phyloP scores from a whole-genome alignment of 1,140 invertebrate species.

The Pachypeltis micranthus region DNA sequence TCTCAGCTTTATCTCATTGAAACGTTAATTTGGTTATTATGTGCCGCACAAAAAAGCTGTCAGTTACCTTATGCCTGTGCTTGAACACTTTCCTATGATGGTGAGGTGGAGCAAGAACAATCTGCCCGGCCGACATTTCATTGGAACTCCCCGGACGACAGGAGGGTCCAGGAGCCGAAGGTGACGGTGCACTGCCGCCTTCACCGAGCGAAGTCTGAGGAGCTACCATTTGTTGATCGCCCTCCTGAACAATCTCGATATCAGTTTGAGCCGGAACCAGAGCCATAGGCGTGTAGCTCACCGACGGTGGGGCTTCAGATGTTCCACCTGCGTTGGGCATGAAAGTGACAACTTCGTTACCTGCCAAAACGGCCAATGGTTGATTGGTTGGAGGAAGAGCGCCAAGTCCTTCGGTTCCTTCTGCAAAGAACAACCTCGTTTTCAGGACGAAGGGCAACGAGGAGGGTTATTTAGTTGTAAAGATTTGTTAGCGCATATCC shows the following conservation, averaged over 20 bases:
- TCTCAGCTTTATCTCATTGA: no score
- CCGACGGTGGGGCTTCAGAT: slow-evolving; percentile 30
- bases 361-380: slow-evolving; percentile 39
- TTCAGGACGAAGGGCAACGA: no score
- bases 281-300: slow-evolving; percentile 14
- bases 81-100: slow-evolving; percentile 2
- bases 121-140: no score
- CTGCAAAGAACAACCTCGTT: slow-evolving; percentile 11
- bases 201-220: background rate
- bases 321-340: slow-evolving; percentile 18
- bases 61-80: background rate
- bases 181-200: background rate
- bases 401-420: slow-evolving; percentile 6
- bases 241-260: background rate
- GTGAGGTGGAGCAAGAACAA: background rate
- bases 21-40: no score
- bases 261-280: background rate
- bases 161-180: background rate
- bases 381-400: slow-evolving; percentile 37
- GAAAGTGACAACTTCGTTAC: slow-evolving; percentile 40
- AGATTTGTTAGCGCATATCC: background rate
- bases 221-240: background rate
- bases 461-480: background rate
- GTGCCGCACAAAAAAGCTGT: no score
- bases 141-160: background rate